These are phyloP conservation scores for Seira ritae DNA, from an alignment of 2,888 invertebrate genomes.

Conservation along the genomic window DNA sequence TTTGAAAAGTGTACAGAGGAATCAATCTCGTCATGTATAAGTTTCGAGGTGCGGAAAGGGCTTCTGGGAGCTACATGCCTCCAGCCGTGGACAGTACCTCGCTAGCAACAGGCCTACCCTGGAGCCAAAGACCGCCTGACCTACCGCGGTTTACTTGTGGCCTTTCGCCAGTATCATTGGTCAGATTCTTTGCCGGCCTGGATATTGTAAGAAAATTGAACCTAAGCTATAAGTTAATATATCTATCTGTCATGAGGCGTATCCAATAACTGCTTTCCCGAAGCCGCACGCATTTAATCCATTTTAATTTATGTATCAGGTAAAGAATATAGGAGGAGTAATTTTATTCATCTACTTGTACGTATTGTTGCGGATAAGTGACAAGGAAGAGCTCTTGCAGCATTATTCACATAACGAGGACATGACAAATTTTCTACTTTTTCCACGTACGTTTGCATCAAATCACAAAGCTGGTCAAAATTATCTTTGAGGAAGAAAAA, in stretches of 20 bases:
- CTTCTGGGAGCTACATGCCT: constrained; percentile 48
- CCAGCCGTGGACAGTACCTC: constrained; percentile 38
- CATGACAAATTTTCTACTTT: constrained; percentile 53
- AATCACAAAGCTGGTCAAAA: background rate
- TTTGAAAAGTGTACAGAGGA: constrained; percentile 44
- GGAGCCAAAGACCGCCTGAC: constrained; percentile 60
- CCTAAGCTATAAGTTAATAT: no score
- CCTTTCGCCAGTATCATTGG: constrained; percentile 52
- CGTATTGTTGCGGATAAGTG: constrained; percentile 47
- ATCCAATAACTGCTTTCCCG: no score
- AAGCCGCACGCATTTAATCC: no score
- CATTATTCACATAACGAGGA: constrained; percentile 60
- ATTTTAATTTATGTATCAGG: no score
- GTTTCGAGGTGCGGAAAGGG: constrained; percentile 48
- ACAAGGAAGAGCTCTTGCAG: constrained; percentile 50
- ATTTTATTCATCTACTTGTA: constrained; percentile 56
- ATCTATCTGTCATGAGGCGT: background rate
- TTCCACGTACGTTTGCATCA: constrained; percentile 38
- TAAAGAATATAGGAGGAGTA: constrained; percentile 53
- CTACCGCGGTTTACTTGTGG: constrained; percentile 61
- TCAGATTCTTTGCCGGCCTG: constrained; percentile 59
- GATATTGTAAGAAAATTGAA: constrained; percentile 66
- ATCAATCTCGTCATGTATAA: constrained; percentile 61
- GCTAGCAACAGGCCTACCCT: constrained; percentile 60
- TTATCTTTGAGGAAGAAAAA: background rate